Base-by-base conservation (phyloP, 2,888 invertebrate genomes). In the Macrophya annulata region DNA sequence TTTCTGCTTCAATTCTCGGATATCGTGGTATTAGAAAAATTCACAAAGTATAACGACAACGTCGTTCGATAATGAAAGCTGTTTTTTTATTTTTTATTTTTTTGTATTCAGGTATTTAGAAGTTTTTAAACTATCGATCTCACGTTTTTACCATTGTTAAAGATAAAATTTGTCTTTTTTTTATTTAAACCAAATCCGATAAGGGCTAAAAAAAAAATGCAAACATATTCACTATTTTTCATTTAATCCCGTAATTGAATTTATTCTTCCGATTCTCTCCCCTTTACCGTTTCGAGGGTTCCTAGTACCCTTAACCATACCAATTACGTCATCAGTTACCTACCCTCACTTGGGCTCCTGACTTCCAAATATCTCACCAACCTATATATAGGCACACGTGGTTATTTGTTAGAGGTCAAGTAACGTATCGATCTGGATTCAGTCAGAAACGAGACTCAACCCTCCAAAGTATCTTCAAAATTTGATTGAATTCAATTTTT, bases 251-350 rank as follows among this genome's bases (percentile, higher is more conserved):
- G 17, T 3, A 45, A 43, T 25, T 21, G 45, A 21, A 74, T 45
- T 45, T 21, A 17, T 45, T 45, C 12, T 43, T 45, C 15, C 72
- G 17, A 74, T n/a, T 45, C 43, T n/a, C 72, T 9, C 45, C 45
- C 10, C 43, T 45, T 74, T 21, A 21, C 45, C 21, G n/a, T 10
- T 6, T 37, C 17, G 68, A 68, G 72, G 72, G 45, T 1, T 72
- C 72, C 72, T 21, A 37, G 72, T 74, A 40, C 72, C 72, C 45
- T 43, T 21, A 45, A 74, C 45, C 72, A 45, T 74, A 17, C 72
- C 43, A 74, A 74, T 45, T 74, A 74, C 72, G 72, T 74, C 72
- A 74, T 45, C 72, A 31, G 72, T 74, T 74, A 74, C 72, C 43
- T 37, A 25, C 74, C 43, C 4, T 45, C 74, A 45, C 74, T 74